A percentile compares a stretch with the other conserved stretches of the same genome.
These are phyloP conservation scores for Yponomeuta sedellus DNA, from an alignment of 2,888 invertebrate genomes.

Conservation along the genomic window DNA sequence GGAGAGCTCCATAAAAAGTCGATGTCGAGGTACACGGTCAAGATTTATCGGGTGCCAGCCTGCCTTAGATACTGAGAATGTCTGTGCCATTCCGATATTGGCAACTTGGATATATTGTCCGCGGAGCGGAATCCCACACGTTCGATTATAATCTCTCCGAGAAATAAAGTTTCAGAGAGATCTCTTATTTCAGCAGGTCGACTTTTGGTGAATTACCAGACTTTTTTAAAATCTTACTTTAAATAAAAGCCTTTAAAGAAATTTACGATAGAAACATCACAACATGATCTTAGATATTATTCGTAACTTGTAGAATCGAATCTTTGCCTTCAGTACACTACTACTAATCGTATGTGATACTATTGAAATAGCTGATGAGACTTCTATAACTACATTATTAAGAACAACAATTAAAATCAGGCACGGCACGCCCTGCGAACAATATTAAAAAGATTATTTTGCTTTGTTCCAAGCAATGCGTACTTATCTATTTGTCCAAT, in stretches of 20 bases:
- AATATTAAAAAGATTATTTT: background rate
- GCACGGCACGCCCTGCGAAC: background rate
- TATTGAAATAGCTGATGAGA: too few relatives aligned
- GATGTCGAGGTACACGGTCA: constrained; percentile 37
- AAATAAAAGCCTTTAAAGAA: too few relatives aligned
- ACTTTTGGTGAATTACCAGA: too few relatives aligned
- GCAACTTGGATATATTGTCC: constrained; percentile 1
- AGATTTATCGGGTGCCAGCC: constrained; percentile 49
- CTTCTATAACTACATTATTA: too few relatives aligned
- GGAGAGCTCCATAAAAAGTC: constrained; percentile 57
- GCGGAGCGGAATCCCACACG: background rate
- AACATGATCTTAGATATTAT: too few relatives aligned
- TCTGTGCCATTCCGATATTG: constrained; percentile 1
- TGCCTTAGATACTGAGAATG: constrained; percentile 1
- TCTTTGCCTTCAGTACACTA: too few relatives aligned
- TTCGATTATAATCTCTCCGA: background rate
- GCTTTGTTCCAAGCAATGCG: background rate
- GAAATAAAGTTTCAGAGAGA: background rate
- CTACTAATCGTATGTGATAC: too few relatives aligned
- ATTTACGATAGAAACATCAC: too few relatives aligned
- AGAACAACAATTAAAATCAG: background rate
- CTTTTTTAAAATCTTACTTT: too few relatives aligned
- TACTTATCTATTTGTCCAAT: constrained; percentile 3
- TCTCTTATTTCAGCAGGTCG: background rate
- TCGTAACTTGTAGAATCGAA: too few relatives aligned